phyloP scores from a whole-genome alignment of 92 coral and sea anemone genomes.

The Phenganax marumi region DNA sequence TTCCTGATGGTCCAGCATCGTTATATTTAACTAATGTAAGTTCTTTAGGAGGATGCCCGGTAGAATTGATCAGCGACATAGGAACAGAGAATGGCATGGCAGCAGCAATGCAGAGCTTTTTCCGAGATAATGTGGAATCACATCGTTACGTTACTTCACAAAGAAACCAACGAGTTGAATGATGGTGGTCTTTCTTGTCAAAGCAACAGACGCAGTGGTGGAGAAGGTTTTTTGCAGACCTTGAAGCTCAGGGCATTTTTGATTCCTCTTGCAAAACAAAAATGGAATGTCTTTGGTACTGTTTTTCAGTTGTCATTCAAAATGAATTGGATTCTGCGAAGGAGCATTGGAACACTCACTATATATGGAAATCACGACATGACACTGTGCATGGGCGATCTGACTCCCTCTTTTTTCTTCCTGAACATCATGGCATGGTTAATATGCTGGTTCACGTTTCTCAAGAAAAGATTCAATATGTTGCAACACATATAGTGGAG shows the following conservation, averaged over 20 bases:
- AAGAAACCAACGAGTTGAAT: slow-evolving; percentile 59
- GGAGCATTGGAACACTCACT: slow-evolving; percentile 70
- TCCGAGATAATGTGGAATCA: slow-evolving; percentile 58
- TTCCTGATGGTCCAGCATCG: slow-evolving; percentile 3
- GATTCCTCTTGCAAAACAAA: slow-evolving; percentile 53
- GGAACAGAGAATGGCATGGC: slow-evolving; percentile 66
- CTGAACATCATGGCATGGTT: slow-evolving; percentile 59
- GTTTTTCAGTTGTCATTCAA: slow-evolving; percentile 57
- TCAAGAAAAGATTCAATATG: slow-evolving; percentile 44
- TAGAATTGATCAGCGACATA: slow-evolving; percentile 56
- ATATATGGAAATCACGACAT: slow-evolving; percentile 56
- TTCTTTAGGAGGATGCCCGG: slow-evolving; percentile 50
- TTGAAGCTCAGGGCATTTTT: slow-evolving; percentile 56
- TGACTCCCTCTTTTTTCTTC: slow-evolving; percentile 61
- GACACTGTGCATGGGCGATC: slow-evolving; percentile 67
- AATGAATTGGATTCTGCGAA: slow-evolving; percentile 49
- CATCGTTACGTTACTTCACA: slow-evolving; percentile 64
- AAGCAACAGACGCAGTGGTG: slow-evolving; percentile 57
- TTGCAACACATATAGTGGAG: slow-evolving; percentile 49
- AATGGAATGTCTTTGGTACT: slow-evolving; percentile 64
- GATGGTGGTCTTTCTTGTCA: slow-evolving; percentile 68
- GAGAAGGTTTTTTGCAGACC: slow-evolving; percentile 55
- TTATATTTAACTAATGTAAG: background rate
- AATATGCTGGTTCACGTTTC: slow-evolving; percentile 47
- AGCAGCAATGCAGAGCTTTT: slow-evolving; percentile 61